Percentiles rank a stretch among this genome's conserved stretches.
Evolutionary conservation across 2,113 vertebrate species (phyloP).

Genomic region (Physeter macrocephalus): DNA sequence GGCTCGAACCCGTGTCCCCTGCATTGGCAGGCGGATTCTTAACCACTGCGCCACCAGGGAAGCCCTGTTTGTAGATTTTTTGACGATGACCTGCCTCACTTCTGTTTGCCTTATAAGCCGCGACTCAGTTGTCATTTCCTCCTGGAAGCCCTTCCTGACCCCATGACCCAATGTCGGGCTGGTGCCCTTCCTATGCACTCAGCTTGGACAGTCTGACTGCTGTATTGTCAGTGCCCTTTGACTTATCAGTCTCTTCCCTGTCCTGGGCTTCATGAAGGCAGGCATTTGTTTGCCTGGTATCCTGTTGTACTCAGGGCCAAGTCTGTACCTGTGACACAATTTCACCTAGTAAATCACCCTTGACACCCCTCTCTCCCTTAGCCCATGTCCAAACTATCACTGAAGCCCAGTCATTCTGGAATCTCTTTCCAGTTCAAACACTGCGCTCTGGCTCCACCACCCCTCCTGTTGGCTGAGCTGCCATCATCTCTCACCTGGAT

Average conservation of each 20-base stretch:
- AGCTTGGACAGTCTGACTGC: neutral
- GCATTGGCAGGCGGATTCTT: too few species aligned
- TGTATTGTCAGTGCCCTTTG: neutral
- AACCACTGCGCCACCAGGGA: too few species aligned
- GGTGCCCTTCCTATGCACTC: neutral
- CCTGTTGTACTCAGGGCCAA: neutral
- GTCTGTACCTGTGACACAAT: neutral
- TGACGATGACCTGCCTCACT: neutral
- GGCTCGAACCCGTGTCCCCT: too few species aligned
- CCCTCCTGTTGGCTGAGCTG: neutral
- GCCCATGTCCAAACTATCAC: neutral
- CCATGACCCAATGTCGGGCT: neutral
- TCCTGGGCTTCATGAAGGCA: neutral
- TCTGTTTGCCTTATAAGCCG: neutral
- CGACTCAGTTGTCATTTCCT: neutral
- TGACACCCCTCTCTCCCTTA: neutral
- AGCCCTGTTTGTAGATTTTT: too few species aligned
- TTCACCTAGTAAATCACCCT: neutral
- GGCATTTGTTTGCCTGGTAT: neutral
- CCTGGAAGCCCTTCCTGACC: neutral
- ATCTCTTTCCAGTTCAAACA: neutral
- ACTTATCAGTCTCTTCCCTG: neutral
- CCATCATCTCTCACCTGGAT: neutral
- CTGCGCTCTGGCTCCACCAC: neutral
- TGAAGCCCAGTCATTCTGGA: neutral